phyloP scores from a whole-genome alignment of 2,113 vertebrate species.

The Sardina pilchardus region DNA sequence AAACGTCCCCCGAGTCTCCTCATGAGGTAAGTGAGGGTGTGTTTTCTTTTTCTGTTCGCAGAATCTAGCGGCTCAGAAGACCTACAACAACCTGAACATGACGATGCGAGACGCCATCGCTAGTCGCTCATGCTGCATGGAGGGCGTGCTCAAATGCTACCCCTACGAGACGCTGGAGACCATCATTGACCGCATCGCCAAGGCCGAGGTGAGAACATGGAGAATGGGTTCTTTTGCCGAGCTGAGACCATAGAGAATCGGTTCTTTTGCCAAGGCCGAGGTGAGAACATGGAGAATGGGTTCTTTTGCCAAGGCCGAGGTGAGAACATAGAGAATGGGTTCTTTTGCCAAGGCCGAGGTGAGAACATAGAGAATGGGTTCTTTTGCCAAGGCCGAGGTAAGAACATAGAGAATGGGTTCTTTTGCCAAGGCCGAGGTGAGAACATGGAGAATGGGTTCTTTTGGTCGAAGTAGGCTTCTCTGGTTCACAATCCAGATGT shows the following conservation, averaged over 20 bases:
- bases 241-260: slow-evolving; percentile 63
- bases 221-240: slow-evolving; percentile 62
- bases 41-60: slow-evolving; percentile 34
- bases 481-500: too few species aligned
- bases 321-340: slow-evolving; percentile 50
- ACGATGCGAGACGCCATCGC: slow-evolving; percentile 81
- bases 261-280: slow-evolving; percentile 86
- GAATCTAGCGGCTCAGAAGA: slow-evolving; percentile 92
- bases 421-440: slow-evolving; percentile 87
- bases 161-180: slow-evolving; percentile 86
- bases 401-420: background rate
- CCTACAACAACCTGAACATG: slow-evolving; percentile 92
- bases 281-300: slow-evolving; percentile 59
- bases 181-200: slow-evolving; percentile 86
- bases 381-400: slow-evolving; percentile 88
- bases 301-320: slow-evolving; percentile 87
- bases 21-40: background rate
- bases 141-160: slow-evolving; percentile 92
- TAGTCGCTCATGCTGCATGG: slow-evolving; percentile 77
- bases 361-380: background rate
- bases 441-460: background rate
- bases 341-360: slow-evolving; percentile 90
- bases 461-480: too few species aligned
- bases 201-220: slow-evolving; percentile 79
- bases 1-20: too few species aligned